A percentile compares a stretch with the other conserved stretches of the same genome.
These are phyloP conservation scores for Melinaea marsaeus DNA, from an alignment of 2,888 invertebrate genomes.

Conservation along the genomic window DNA sequence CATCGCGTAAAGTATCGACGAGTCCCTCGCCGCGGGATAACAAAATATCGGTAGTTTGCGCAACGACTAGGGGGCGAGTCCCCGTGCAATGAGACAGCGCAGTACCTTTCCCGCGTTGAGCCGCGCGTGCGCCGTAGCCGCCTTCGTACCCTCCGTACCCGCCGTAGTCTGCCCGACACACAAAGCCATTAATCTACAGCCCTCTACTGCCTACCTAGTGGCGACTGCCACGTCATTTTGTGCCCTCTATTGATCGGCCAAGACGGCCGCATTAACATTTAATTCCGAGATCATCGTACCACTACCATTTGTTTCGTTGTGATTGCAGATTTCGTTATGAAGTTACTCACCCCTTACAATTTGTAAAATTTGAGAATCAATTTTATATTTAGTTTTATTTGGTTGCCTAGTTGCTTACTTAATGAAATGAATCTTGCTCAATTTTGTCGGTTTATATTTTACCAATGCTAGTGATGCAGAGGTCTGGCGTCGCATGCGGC, in stretches of 20 bases:
- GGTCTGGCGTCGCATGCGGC: not conserved
- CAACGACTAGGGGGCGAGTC: constrained; percentile 23
- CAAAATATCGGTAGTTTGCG: constrained; percentile 14
- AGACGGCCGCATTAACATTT: not conserved
- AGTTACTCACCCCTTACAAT: no score
- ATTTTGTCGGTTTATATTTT: no score
- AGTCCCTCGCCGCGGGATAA: constrained; percentile 8
- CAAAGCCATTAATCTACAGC: constrained; percentile 72
- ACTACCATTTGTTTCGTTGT: no score
- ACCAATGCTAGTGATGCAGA: no score
- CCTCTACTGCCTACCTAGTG: constrained; percentile 12
- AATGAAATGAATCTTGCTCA: no score
- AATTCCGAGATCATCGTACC: no score
- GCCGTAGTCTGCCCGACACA: constrained; percentile 88
- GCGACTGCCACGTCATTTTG: not conserved
- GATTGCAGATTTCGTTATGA: no score
- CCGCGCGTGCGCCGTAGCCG: constrained; percentile 91
- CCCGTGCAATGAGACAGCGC: constrained; percentile 40
- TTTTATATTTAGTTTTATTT: no score
- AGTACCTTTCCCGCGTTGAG: constrained; percentile 93
- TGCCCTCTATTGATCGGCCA: not conserved
- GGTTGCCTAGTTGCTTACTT: no score
- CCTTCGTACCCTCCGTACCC: constrained; percentile 92
- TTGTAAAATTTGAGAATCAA: no score
- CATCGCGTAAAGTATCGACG: not conserved